Percentiles rank a stretch among this genome's conserved stretches.
Conservation (phyloP, 2,797 vertebrate species). For the Peromyscus aztecus region DNA sequence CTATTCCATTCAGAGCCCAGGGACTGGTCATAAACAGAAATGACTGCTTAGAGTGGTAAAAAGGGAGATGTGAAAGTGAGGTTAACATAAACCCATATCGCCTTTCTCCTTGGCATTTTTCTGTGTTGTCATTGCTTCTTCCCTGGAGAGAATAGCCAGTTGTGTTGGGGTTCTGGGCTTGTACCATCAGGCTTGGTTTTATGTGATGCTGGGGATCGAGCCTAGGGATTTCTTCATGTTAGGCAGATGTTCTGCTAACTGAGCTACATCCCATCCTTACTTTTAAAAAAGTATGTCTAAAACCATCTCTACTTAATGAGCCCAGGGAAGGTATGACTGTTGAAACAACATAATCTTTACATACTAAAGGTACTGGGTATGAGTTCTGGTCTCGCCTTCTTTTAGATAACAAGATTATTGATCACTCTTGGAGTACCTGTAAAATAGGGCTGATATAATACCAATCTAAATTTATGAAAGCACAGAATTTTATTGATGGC, state of each 20-base stretch:
- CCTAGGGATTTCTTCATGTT: background rate
- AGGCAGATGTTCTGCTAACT: background rate
- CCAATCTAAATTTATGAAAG: constrained; percentile 13
- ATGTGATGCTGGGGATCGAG: background rate
- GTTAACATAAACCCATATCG: background rate
- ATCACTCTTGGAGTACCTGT: background rate
- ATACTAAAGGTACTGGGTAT: background rate
- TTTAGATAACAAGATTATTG: background rate
- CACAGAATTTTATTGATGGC: background rate
- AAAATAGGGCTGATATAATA: background rate
- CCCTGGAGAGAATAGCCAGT: background rate
- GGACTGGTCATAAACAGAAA: background rate
- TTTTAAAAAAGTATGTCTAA: constrained; percentile 29
- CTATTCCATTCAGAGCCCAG: background rate
- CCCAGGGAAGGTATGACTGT: background rate
- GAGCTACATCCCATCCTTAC: background rate
- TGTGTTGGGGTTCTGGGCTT: background rate
- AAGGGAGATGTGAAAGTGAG: background rate
- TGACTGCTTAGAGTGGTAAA: constrained; percentile 27
- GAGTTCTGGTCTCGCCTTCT: background rate
- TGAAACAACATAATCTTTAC: background rate
- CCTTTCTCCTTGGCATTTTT: background rate
- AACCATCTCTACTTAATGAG: background rate
- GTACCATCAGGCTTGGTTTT: too few relatives aligned
- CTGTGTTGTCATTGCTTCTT: background rate